Conservation (phyloP, 2,113 vertebrate genomes). For the Cebus imitator region DNA sequence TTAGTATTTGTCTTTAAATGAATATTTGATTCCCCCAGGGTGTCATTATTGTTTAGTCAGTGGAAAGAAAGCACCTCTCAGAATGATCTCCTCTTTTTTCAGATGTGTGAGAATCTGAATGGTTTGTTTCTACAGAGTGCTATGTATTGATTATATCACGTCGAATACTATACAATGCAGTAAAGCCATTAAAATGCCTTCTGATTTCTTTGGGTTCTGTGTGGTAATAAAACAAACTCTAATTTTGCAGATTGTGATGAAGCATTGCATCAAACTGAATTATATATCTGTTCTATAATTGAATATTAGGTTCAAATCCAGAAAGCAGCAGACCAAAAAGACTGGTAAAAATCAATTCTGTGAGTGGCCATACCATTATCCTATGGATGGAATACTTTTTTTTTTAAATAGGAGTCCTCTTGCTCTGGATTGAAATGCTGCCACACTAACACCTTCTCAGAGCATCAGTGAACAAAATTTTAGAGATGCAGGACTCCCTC, state of each 20-base stretch:
- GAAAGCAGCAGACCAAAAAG: neutral
- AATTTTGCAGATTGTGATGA: conserved; percentile 43
- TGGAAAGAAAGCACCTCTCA: conserved; percentile 78
- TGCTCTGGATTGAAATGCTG: neutral
- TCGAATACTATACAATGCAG: conserved; percentile 54
- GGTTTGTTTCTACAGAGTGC: conserved; percentile 84
- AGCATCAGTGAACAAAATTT: neutral
- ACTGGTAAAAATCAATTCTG: neutral
- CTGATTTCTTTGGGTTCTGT: conserved; percentile 59
- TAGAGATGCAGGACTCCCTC: neutral
- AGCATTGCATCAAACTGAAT: conserved; percentile 52
- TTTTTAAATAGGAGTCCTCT: neutral
- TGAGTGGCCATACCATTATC: neutral
- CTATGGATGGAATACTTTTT: neutral
- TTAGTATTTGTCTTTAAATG: conserved; percentile 83
- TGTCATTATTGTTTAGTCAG: conserved; percentile 74
- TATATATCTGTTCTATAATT: conserved; percentile 18
- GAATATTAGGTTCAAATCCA: conserved; percentile 36
- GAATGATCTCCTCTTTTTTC: conserved; percentile 83
- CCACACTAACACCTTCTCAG: neutral
- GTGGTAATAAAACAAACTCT: conserved; percentile 34
- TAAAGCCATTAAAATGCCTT: conserved; percentile 35
- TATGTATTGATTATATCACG: conserved; percentile 83
- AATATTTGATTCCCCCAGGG: conserved; percentile 83
- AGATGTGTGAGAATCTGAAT: conserved; percentile 83